Evolutionary conservation across 1,140 invertebrate species (phyloP).

Genomic region (Drosophila navojoa): DNA sequence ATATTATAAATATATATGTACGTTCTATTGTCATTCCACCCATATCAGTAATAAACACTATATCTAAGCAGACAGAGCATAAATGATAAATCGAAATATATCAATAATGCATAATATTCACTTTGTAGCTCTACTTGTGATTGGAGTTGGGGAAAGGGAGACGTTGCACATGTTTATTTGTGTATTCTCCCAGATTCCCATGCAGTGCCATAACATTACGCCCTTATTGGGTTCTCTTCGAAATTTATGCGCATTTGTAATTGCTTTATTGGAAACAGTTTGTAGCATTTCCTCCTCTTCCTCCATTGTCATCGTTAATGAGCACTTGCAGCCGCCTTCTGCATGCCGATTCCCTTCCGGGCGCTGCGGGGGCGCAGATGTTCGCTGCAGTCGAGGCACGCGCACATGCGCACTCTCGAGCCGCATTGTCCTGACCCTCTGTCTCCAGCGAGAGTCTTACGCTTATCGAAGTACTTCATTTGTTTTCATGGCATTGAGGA

Average conservation of each 20-base stretch:
- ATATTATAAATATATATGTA: too few relatives aligned
- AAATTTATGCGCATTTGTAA: constrained; percentile 78
- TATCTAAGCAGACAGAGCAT: too few relatives aligned
- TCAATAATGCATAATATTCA: too few relatives aligned
- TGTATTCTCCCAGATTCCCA: constrained; percentile 3
- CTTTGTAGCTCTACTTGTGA: too few relatives aligned
- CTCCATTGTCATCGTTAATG: constrained; percentile 68
- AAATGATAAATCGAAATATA: too few relatives aligned
- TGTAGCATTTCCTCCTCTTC: constrained; percentile 2
- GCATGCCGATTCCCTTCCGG: constrained; percentile 27
- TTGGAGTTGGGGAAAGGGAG: neutral
- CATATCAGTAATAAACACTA: too few relatives aligned
- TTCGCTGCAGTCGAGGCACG: constrained; percentile 58
- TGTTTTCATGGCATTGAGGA: constrained; percentile 38
- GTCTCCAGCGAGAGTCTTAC: constrained; percentile 5
- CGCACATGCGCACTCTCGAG: constrained; percentile 55
- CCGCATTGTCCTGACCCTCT: constrained; percentile 32
- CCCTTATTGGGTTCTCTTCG: constrained; percentile 32
- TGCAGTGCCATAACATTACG: constrained; percentile 37
- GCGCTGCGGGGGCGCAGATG: constrained; percentile 35
- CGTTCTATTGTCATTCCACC: too few relatives aligned
- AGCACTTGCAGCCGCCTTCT: constrained; percentile 56
- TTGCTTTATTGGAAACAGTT: constrained; percentile 70
- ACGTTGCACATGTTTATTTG: constrained; percentile 13
- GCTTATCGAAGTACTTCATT: constrained; percentile 26